Evolutionary conservation across 2,888 invertebrate genomes (phyloP).

Genomic region (Cyaniris semiargus): DNA sequence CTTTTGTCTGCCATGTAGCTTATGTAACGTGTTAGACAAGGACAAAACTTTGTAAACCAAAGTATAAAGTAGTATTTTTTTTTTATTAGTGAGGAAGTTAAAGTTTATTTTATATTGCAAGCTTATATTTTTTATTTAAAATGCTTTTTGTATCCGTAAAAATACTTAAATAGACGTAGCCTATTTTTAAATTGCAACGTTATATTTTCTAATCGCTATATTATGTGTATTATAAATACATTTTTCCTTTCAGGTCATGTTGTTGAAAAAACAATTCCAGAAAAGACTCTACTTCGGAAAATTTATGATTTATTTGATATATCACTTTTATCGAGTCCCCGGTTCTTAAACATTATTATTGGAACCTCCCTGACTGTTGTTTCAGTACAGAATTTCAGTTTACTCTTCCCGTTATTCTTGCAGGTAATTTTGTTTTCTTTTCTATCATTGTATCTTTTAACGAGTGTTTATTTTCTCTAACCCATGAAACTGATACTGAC

Average conservation of each 20-base stretch:
- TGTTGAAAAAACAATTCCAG: constrained; percentile 36
- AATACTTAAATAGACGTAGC: no score
- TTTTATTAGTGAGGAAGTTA: no score
- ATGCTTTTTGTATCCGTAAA: no score
- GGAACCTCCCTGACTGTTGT: constrained; percentile 85
- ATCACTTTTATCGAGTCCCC: constrained; percentile 80
- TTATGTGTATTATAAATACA: neutral
- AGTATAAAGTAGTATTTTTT: no score
- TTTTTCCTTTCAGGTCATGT: constrained; percentile 41
- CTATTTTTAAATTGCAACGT: no score
- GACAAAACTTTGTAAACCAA: no score
- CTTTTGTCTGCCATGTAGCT: no score
- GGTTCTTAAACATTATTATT: constrained; percentile 84
- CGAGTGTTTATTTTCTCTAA: neutral
- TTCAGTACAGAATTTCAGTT: constrained; percentile 85
- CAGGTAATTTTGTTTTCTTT: constrained; percentile 60
- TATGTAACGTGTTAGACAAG: no score
- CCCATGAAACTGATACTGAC: neutral
- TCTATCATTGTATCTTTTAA: neutral
- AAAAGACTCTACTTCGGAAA: constrained; percentile 54
- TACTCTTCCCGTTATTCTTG: constrained; percentile 85
- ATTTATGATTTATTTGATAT: constrained; percentile 81
- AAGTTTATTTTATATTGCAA: no score
- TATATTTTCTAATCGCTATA: no score
- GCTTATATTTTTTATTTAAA: no score